Evolutionary conservation across 1,140 invertebrate species (phyloP), one percentile per base, ranked within the genome.

Genomic region (Drosophila sp.): DNA sequence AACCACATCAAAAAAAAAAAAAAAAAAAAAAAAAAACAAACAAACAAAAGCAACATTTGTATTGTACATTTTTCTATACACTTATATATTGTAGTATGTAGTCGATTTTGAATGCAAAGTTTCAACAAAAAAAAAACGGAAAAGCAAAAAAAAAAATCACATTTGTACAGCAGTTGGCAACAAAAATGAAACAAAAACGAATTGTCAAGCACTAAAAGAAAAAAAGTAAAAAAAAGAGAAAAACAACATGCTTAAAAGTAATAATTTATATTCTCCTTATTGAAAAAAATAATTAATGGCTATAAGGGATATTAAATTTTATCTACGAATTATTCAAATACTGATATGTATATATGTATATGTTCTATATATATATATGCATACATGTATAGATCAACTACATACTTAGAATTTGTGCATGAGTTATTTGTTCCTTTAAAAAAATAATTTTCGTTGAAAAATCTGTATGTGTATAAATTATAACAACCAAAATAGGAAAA

Each of bases 41-140:
- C 64, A 66, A 69, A 41, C 47, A 68, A 55, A 67, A 79, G 29
- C 71, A 82, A 64, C 65, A 50, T 82, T 87, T 86, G 83, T 87
- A 87, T 87, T 86, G 80, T 83, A 83, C n/a, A 77, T 76, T 83
- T 85, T 66, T 83, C 69, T 82, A 80, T 86, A 73, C 60, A 81
- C 68, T 87, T 78, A 73, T 75, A 77, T 44, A 17, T 27, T 50
- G 44, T 50, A 50, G 76, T 61, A 30, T 69, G 79, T 83, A 83
- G 76, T 44, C 54, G 23, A 62, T 64, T 23, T 58, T 35, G 32
- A 58, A 65, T 56, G 69, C 80, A 82, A 81, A 76, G 65, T 79
- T 33, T 30, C 3, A 35, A 55, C 6, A 64, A 35, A 60, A 64
- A 23, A 40, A 54, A 61, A 68, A 50, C 32, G 25, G 25, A 47